Percentiles rank a stretch among this genome's conserved stretches.
Conservation (phyloP, 1,140 invertebrate genomes). For the Drosophila ananassae region DNA sequence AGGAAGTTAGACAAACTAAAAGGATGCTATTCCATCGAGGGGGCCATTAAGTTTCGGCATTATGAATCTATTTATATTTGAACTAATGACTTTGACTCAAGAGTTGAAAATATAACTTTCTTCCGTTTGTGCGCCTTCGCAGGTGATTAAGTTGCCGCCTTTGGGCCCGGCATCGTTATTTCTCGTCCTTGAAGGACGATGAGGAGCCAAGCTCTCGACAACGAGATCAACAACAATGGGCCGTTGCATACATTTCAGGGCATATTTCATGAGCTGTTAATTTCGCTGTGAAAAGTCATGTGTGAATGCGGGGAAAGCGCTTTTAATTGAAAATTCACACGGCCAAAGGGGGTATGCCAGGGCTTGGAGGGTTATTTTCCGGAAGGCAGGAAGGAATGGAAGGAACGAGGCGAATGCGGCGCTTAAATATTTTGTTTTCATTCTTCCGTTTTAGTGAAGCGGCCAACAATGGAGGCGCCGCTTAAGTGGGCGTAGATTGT, state of each 20-base stretch:
- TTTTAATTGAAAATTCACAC: slow-evolving; percentile 82
- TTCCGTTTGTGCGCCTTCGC: slow-evolving; percentile 12
- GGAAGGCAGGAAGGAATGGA: slow-evolving; percentile 6
- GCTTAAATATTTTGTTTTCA: slow-evolving; percentile 75
- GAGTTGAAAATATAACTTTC: slow-evolving; percentile 3
- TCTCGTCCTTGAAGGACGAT: slow-evolving; percentile 55
- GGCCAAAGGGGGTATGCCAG: background rate
- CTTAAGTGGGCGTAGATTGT: slow-evolving; percentile 65
- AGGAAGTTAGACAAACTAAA: slow-evolving; percentile 9
- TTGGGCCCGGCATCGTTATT: slow-evolving; percentile 36
- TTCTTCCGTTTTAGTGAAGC: slow-evolving; percentile 56
- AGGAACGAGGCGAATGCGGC: slow-evolving; percentile 39
- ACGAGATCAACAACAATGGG: slow-evolving; percentile 37
- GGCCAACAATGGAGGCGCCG: slow-evolving; percentile 51
- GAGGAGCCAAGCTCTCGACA: slow-evolving; percentile 25
- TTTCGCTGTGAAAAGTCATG: slow-evolving; percentile 52
- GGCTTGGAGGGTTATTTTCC: background rate
- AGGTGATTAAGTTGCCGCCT: slow-evolving; percentile 73
- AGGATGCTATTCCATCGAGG: background rate
- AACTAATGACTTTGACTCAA: slow-evolving; percentile 32
- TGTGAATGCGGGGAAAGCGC: slow-evolving; percentile 48
- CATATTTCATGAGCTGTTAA: slow-evolving; percentile 74
- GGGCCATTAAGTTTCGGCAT: background rate
- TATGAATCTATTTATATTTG: slow-evolving; percentile 43
- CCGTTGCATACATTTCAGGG: slow-evolving; percentile 67